Percentiles rank a stretch among this genome's conserved stretches.
These are phyloP conservation scores for Myiopsitta monachus DNA, from an alignment of 2,113 vertebrate genomes.

Conservation along the genomic window DNA sequence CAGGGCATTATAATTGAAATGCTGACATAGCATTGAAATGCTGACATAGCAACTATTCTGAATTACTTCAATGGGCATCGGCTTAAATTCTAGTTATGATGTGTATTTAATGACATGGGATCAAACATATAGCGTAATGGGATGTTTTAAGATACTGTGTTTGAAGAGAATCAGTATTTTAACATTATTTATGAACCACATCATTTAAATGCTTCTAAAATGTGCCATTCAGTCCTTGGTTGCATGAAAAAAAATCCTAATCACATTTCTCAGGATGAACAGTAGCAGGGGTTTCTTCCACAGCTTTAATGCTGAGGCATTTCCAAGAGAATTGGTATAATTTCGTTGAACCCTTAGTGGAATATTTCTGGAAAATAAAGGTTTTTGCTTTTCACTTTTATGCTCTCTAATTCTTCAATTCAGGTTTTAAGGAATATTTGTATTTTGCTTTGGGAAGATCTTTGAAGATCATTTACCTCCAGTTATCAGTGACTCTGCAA, in stretches of 20 bases:
- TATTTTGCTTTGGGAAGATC: background rate
- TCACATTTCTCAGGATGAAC: background rate
- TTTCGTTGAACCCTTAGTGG: background rate
- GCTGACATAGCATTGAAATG: slow-evolving; percentile 27
- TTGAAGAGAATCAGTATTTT: slow-evolving; percentile 14
- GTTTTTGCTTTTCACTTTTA: background rate
- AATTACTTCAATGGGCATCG: background rate
- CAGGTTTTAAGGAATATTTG: background rate
- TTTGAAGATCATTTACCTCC: background rate
- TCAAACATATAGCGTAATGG: background rate
- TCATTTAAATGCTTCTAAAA: slow-evolving; percentile 37
- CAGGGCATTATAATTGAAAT: slow-evolving; percentile 1
- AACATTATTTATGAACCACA: slow-evolving; percentile 10
- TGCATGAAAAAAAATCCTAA: background rate
- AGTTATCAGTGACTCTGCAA: background rate
- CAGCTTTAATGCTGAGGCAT: background rate
- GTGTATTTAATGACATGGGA: slow-evolving; percentile 10
- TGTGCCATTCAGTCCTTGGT: background rate
- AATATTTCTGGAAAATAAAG: background rate
- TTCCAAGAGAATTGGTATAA: background rate
- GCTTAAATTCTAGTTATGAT: background rate
- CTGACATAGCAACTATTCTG: background rate
- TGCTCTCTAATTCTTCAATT: background rate
- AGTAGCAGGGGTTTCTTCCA: background rate
- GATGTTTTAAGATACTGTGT: slow-evolving; percentile 31